Conservation (phyloP, 2,797 vertebrate species). For the Morelia viridis region DNA sequence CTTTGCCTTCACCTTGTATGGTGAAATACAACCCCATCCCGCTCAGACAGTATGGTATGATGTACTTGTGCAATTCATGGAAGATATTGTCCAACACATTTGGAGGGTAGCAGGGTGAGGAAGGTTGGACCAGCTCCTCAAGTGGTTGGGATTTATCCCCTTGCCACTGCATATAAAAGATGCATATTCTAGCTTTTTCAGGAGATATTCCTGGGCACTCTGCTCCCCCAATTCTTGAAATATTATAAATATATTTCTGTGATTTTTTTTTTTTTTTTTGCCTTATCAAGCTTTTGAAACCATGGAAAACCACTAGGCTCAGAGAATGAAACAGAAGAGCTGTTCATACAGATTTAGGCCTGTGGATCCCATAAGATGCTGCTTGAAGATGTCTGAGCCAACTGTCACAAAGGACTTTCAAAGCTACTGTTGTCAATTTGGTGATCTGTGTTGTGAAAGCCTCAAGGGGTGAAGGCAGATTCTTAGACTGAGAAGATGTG, state of each 20-base stretch:
- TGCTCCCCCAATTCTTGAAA: neutral
- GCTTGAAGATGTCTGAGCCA: slow-evolving; percentile 48
- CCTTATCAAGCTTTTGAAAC: slow-evolving; percentile 69
- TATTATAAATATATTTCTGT: neutral
- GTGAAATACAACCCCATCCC: neutral
- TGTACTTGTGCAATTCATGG: neutral
- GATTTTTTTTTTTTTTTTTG: slow-evolving; percentile 22
- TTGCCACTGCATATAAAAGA: neutral
- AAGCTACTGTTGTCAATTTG: slow-evolving; percentile 30
- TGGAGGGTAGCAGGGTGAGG: neutral
- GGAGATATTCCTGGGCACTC: neutral
- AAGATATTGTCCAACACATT: neutral
- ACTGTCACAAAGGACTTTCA: slow-evolving; percentile 46
- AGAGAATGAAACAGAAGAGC: slow-evolving; percentile 21
- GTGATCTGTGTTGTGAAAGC: slow-evolving; percentile 24
- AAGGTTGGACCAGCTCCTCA: neutral
- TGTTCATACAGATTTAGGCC: slow-evolving; percentile 32
- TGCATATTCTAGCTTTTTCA: neutral
- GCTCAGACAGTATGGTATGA: neutral
- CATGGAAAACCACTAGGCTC: slow-evolving; percentile 69
- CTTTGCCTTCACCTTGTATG: neutral
- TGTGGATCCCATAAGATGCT: slow-evolving; percentile 5
- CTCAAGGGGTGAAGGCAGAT: slow-evolving; percentile 1
- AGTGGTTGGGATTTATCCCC: neutral
- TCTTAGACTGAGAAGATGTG: slow-evolving; percentile 38